These are phyloP conservation scores for Carcharodon carcharias DNA, from an alignment of 2,797 vertebrate genomes.

Conservation along the genomic window DNA sequence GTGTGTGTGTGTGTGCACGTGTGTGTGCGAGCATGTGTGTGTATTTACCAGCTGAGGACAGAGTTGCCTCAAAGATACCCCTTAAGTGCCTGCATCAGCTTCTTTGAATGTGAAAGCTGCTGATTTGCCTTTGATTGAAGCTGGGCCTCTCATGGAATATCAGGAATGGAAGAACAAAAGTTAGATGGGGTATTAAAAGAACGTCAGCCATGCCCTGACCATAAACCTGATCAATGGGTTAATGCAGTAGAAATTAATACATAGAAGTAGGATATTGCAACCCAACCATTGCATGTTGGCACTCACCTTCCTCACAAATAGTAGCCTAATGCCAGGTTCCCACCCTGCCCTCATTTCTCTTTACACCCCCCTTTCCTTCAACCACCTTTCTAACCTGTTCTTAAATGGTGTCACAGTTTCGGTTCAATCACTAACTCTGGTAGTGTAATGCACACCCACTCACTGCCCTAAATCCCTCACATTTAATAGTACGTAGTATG, in stretches of 20 bases:
- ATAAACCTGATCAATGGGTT: background rate
- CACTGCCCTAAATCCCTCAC: background rate
- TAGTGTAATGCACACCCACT: background rate
- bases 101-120: background rate
- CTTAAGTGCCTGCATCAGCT: background rate
- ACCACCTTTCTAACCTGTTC: background rate
- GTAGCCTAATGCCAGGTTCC: background rate
- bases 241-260: background rate
- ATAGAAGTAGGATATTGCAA: background rate
- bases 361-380: background rate
- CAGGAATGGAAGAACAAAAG: background rate
- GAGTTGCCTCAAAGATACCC: background rate
- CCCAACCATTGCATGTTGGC: background rate
- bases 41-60: background rate
- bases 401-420: background rate
- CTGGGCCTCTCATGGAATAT: background rate
- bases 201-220: background rate
- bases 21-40: background rate
- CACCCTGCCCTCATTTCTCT: background rate
- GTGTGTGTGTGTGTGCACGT: background rate
- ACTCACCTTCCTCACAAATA: background rate
- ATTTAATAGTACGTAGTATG: background rate
- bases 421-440: background rate
- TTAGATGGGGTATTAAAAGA: background rate
- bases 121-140: background rate